Conservation (phyloP, 2,888 invertebrate species). For the Apantesis nais region DNA sequence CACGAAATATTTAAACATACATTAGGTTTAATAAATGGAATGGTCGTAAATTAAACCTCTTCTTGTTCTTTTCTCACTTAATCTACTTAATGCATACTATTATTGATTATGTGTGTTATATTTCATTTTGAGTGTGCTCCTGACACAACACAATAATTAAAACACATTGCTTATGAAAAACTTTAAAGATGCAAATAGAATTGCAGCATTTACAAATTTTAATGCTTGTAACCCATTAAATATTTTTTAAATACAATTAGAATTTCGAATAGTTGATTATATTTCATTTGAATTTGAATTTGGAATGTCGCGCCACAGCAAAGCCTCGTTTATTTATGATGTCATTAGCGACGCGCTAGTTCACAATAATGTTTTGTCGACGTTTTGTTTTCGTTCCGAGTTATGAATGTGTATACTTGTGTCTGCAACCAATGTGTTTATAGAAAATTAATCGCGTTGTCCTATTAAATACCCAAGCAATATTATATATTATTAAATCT, state of each 20-base stretch:
- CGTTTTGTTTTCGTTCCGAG: conserved; percentile 30
- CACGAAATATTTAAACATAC: neutral
- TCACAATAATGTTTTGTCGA: conserved; percentile 32
- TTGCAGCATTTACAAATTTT: neutral
- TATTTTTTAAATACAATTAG: neutral
- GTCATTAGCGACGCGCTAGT: conserved; percentile 43
- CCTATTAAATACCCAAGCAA: conserved; percentile 9
- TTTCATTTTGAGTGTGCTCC: neutral
- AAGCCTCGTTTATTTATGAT: conserved; percentile 40
- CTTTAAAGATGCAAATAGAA: neutral
- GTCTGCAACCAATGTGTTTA: conserved; percentile 35
- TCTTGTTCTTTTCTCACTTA: neutral
- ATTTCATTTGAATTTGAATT: conserved; percentile 43
- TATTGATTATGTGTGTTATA: neutral
- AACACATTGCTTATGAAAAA: neutral
- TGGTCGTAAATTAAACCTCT: neutral
- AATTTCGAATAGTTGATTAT: conserved; percentile 24
- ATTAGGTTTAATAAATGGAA: neutral
- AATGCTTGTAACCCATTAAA: neutral
- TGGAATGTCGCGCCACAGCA: conserved; percentile 32
- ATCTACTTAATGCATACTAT: neutral
- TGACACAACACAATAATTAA: neutral
- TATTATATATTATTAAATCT: conserved; percentile 15
- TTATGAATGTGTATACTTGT: conserved; percentile 26
- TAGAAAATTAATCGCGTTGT: conserved; percentile 19